Percentiles rank a stretch among this genome's conserved stretches.
These are phyloP conservation scores for Lapara coniferarum DNA, from an alignment of 2,888 invertebrate species.

Conservation along the genomic window DNA sequence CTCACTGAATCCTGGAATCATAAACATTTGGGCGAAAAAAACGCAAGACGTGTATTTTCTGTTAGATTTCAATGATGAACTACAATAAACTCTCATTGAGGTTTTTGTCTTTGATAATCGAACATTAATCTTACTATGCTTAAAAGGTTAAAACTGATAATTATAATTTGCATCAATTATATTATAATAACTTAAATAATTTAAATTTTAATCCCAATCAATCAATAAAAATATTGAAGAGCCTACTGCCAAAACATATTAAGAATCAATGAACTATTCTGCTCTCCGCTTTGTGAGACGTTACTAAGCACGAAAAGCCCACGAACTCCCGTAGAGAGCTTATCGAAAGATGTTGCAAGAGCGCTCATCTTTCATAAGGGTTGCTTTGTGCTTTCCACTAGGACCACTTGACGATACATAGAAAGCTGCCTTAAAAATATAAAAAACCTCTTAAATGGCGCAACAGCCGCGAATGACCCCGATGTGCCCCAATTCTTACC, in stretches of 20 bases:
- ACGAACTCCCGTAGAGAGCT: conserved; percentile 52
- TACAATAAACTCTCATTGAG: no score
- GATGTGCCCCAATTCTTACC: background rate
- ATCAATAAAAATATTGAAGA: background rate
- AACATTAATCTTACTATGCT: no score
- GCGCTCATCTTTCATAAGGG: conserved; percentile 70
- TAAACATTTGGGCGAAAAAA: background rate
- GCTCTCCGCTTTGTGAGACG: background rate
- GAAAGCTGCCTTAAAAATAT: conserved; percentile 40
- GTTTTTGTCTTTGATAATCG: no score
- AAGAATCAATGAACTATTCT: background rate
- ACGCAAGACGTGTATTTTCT: background rate
- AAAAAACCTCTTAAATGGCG: background rate
- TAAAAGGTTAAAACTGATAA: no score
- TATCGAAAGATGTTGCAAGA: conserved; percentile 72
- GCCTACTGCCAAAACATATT: background rate
- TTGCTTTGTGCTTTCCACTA: conserved; percentile 72
- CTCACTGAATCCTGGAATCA: background rate
- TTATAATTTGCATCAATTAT: no score
- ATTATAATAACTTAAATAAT: no score
- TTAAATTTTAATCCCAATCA: no score
- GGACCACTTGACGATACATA: conserved; percentile 61
- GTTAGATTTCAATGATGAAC: no score
- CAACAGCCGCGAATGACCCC: background rate
- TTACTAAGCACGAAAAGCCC: conserved; percentile 27